Conservation (phyloP, 2,113 vertebrate species). For the Scytalopus superciliaris region DNA sequence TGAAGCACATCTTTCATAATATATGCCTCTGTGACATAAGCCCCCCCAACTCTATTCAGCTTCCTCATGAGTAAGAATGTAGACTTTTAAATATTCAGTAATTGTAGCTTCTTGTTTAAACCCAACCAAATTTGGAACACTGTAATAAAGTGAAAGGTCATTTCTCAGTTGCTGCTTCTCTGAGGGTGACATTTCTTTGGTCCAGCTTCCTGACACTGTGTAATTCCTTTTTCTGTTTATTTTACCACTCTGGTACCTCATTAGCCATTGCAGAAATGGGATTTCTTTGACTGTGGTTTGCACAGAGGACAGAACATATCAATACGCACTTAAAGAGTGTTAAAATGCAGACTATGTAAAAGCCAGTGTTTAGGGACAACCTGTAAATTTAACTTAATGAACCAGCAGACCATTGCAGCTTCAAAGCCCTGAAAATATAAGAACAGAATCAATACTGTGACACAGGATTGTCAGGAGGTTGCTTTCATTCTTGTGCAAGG, state of each 20-base stretch:
- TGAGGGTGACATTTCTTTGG: slow-evolving; percentile 60
- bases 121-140: slow-evolving; percentile 23
- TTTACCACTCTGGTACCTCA: slow-evolving; percentile 30
- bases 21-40: not conserved
- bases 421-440: slow-evolving; percentile 11
- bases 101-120: slow-evolving; percentile 42
- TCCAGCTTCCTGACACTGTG: not conserved
- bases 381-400: slow-evolving; percentile 41
- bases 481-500: slow-evolving; percentile 3
- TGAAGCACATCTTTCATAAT: slow-evolving; percentile 18
- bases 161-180: slow-evolving; percentile 31
- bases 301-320: slow-evolving; percentile 13
- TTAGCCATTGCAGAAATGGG: slow-evolving; percentile 25
- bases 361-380: slow-evolving; percentile 19
- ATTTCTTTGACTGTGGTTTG: slow-evolving; percentile 50
- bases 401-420: slow-evolving; percentile 23
- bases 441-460: slow-evolving; percentile 15
- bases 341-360: slow-evolving; percentile 43
- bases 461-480: not conserved
- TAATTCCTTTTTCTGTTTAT: slow-evolving; percentile 49
- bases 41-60: not conserved
- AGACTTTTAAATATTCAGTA: slow-evolving; percentile 39
- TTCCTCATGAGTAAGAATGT: not conserved
- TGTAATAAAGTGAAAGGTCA: slow-evolving; percentile 53
- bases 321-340: slow-evolving; percentile 11